phyloP scores from a whole-genome alignment of 2,113 vertebrate genomes.

The Ophiodon elongatus region DNA sequence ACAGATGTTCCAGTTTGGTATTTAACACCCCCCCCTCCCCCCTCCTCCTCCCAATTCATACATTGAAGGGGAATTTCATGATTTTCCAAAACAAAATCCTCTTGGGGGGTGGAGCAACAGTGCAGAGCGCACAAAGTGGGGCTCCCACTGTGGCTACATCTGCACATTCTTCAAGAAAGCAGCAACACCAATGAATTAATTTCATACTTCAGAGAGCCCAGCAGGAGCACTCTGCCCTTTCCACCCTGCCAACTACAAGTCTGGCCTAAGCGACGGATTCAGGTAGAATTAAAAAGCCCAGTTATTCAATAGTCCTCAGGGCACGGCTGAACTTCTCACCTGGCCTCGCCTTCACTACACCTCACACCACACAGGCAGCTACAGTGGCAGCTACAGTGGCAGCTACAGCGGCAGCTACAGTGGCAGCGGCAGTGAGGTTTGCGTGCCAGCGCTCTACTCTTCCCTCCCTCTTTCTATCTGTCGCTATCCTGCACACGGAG shows the following conservation, averaged over 20 bases:
- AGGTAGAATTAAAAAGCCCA: conserved; percentile 44
- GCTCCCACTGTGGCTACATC: conserved; percentile 72
- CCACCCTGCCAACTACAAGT: conserved; percentile 58
- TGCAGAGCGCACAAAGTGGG: conserved; percentile 32
- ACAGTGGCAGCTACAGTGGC: neutral
- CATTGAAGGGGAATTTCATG: conserved; percentile 50
- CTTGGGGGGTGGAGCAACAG: conserved; percentile 31
- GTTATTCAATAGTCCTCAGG: conserved; percentile 48
- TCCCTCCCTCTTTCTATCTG: conserved; percentile 29
- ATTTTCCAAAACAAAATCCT: conserved; percentile 66
- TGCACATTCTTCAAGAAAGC: conserved; percentile 68
- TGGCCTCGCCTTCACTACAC: conserved; percentile 47
- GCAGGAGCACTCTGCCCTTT: conserved; percentile 52
- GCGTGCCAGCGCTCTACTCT: conserved; percentile 25
- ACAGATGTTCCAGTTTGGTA: conserved; percentile 44
- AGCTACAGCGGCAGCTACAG: neutral
- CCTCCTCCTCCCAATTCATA: conserved; percentile 16
- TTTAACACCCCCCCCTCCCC: neutral
- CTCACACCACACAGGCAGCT: conserved; percentile 39
- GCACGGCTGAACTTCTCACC: conserved; percentile 55
- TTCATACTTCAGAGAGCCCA: conserved; percentile 67
- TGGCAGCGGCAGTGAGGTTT: neutral
- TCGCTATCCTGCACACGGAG: conserved; percentile 25
- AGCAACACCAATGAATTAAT: conserved; percentile 64
- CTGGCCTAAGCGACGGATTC: conserved; percentile 37